These are phyloP conservation scores for Mizuhopecten yessoensis DNA, from an alignment of 1,140 invertebrate genomes.

Conservation along the genomic window DNA sequence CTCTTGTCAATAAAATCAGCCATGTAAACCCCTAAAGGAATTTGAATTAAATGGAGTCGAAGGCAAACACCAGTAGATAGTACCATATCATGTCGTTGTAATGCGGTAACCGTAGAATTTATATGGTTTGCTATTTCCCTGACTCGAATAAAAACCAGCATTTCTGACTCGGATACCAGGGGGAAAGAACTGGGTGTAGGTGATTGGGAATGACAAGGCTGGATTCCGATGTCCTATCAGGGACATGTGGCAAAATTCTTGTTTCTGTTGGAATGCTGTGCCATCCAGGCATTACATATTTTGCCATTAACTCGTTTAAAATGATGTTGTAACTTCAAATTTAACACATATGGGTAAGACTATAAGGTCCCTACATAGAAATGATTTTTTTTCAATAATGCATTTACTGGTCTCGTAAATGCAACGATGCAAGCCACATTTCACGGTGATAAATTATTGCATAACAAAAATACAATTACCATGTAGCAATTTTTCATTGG, in stretches of 20 bases:
- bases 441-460: neutral
- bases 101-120: neutral
- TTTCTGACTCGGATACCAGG: neutral
- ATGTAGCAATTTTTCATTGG: neutral
- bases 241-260: neutral
- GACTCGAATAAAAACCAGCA: neutral
- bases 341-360: neutral
- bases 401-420: neutral
- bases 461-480: neutral
- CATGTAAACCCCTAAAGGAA: neutral
- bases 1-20: neutral
- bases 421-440: conserved; percentile 22
- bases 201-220: neutral
- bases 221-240: neutral
- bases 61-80: neutral
- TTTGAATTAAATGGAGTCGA: neutral
- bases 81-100: neutral
- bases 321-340: neutral
- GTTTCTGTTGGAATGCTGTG: neutral
- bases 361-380: neutral
- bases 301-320: conserved; percentile 29
- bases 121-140: neutral
- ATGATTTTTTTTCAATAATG: neutral
- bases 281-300: neutral
- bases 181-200: neutral